Conservation (phyloP, 2,888 invertebrate species). For the Oegoconia quadripuncta region DNA sequence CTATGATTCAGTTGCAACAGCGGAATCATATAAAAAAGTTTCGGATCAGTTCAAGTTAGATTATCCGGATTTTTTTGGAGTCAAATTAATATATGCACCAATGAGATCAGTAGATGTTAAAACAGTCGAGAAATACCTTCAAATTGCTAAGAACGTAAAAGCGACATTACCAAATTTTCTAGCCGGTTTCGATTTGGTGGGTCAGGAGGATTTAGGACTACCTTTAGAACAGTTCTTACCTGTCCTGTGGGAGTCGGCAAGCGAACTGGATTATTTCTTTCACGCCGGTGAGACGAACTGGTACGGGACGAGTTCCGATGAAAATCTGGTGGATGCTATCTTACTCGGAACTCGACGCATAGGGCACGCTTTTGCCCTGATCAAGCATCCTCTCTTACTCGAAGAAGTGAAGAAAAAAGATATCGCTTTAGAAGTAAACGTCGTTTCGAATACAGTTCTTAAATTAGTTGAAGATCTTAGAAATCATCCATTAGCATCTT, state of each 20-base stretch:
- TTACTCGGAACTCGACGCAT: slow-evolving; percentile 85
- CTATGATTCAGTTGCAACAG: slow-evolving; percentile 75
- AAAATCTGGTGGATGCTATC: slow-evolving; percentile 87
- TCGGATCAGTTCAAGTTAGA: slow-evolving; percentile 76
- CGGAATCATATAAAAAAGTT: slow-evolving; percentile 74
- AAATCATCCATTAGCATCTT: slow-evolving; percentile 85
- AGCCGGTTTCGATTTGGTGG: slow-evolving; percentile 91
- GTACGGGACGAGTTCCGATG: slow-evolving; percentile 82
- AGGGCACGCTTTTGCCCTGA: slow-evolving; percentile 87
- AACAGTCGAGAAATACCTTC: slow-evolving; percentile 67
- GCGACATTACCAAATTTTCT: slow-evolving; percentile 81
- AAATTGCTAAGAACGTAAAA: slow-evolving; percentile 62
- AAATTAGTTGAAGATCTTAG: slow-evolving; percentile 84
- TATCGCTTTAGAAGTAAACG: slow-evolving; percentile 87
- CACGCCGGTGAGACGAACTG: slow-evolving; percentile 92
- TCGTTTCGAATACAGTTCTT: slow-evolving; percentile 88
- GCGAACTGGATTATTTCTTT: slow-evolving; percentile 82
- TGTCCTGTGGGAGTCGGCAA: slow-evolving; percentile 65
- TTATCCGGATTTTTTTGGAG: slow-evolving; percentile 83
- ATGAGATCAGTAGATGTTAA: slow-evolving; percentile 59
- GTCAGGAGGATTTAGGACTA: slow-evolving; percentile 86
- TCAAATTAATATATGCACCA: slow-evolving; percentile 85
- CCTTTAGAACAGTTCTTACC: slow-evolving; percentile 80
- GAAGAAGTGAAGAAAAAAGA: slow-evolving; percentile 76
- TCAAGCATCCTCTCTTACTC: slow-evolving; percentile 84